Percentiles rank a stretch among this genome's conserved stretches.
These are phyloP conservation scores for Trissoscelio sp. DNA, from an alignment of 2,888 invertebrate genomes.

Conservation along the genomic window DNA sequence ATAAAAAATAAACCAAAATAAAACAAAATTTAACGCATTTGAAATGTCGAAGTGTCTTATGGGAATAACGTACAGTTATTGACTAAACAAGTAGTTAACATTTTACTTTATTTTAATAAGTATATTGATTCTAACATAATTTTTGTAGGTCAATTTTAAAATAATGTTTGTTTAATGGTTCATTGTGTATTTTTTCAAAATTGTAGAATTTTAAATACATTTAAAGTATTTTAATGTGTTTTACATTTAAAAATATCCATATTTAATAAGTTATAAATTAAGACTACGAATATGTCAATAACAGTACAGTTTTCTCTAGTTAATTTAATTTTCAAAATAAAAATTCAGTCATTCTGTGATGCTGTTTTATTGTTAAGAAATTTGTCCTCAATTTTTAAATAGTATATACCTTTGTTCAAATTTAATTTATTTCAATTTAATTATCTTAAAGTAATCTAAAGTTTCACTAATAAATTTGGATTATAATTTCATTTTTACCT, in stretches of 20 bases:
- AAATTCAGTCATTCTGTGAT: constrained; percentile 42
- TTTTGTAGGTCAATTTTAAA: too few relatives aligned
- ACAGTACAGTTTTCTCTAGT: constrained; percentile 44
- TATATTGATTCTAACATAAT: too few relatives aligned
- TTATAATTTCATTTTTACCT: too few relatives aligned
- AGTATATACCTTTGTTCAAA: too few relatives aligned
- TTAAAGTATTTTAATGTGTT: too few relatives aligned
- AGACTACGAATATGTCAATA: constrained; percentile 36
- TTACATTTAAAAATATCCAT: too few relatives aligned
- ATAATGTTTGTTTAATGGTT: too few relatives aligned
- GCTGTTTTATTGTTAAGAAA: constrained; percentile 26
- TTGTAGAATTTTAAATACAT: too few relatives aligned
- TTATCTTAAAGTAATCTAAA: too few relatives aligned
- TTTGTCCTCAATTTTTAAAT: constrained; percentile 18
- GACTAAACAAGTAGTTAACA: constrained; percentile 13
- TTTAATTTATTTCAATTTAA: not conserved
- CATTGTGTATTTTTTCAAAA: too few relatives aligned
- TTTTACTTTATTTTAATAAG: not conserved
- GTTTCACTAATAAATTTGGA: too few relatives aligned
- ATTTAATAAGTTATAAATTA: too few relatives aligned
- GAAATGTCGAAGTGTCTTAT: constrained; percentile 46
- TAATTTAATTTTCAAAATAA: constrained; percentile 48
- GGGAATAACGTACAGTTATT: constrained; percentile 42
- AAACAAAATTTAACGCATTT: constrained; percentile 33
- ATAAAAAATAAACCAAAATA: constrained; percentile 51